Conservation (phyloP, 2,797 vertebrate species). For the Cheirogaleus major region DNA sequence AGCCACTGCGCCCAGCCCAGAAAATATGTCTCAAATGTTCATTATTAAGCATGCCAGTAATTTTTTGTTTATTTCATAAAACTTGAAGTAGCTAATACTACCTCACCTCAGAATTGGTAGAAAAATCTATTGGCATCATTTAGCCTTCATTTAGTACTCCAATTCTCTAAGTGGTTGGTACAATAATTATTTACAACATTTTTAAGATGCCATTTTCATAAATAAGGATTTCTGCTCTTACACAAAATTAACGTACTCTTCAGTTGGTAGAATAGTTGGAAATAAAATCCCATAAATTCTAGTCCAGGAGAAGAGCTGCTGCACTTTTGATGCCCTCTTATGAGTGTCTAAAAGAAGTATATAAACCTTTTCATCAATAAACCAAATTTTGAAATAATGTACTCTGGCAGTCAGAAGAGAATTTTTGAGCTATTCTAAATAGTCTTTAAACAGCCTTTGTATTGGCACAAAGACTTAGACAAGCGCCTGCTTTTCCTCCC, state of each 20-base stretch:
- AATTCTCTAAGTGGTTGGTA: not conserved
- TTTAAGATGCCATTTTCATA: not conserved
- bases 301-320: not conserved
- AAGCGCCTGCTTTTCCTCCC: not conserved
- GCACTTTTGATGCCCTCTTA: not conserved
- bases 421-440: not conserved
- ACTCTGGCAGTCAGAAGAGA: not conserved
- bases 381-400: not conserved
- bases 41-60: not conserved
- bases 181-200: not conserved
- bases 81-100: not conserved
- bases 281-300: not conserved
- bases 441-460: not conserved
- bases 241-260: constrained; percentile 4
- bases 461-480: not conserved
- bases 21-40: constrained; percentile 35
- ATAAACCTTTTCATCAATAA: not conserved
- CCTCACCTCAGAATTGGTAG: not conserved
- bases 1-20: not conserved
- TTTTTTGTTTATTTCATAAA: not conserved
- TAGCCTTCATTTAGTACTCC: not conserved
- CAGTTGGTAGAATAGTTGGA: not conserved
- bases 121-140: not conserved
- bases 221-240: not conserved
- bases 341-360: not conserved